These are phyloP conservation scores for Tenthredo amoena DNA, from an alignment of 2,888 invertebrate genomes.

Conservation along the genomic window DNA sequence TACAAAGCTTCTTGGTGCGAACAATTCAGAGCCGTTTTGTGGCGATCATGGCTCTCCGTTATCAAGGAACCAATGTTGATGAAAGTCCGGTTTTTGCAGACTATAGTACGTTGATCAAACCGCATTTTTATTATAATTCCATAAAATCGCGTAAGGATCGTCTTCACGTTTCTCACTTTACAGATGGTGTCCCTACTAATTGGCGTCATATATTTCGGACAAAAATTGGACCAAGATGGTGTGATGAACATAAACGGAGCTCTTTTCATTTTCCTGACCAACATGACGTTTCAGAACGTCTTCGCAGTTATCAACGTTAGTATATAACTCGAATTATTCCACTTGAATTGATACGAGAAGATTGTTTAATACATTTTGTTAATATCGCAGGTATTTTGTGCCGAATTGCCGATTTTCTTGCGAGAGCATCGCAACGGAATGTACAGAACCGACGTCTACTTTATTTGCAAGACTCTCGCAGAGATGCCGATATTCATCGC, in stretches of 20 bases:
- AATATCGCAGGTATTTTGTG: slow-evolving; percentile 89
- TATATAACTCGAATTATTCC: slow-evolving; percentile 66
- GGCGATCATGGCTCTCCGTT: slow-evolving; percentile 94
- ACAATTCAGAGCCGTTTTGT: slow-evolving; percentile 93
- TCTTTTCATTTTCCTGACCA: slow-evolving; percentile 93
- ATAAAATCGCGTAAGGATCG: too few relatives aligned
- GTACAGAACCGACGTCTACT: slow-evolving; percentile 95
- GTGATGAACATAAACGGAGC: slow-evolving; percentile 97
- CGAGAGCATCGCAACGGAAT: slow-evolving; percentile 94
- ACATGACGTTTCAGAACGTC: slow-evolving; percentile 97
- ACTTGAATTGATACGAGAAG: not conserved
- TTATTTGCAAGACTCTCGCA: slow-evolving; percentile 93
- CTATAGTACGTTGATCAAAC: slow-evolving; percentile 84
- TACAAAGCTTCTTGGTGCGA: slow-evolving; percentile 93
- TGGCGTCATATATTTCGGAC: slow-evolving; percentile 92
- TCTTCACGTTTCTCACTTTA: slow-evolving; percentile 62
- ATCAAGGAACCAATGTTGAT: slow-evolving; percentile 95
- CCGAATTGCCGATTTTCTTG: slow-evolving; percentile 93
- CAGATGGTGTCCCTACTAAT: slow-evolving; percentile 94
- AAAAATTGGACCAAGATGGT: slow-evolving; percentile 90
- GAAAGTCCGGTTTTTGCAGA: slow-evolving; percentile 93
- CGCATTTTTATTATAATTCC: too few relatives aligned
- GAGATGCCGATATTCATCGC: slow-evolving; percentile 93
- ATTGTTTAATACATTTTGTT: not conserved
- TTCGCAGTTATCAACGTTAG: slow-evolving; percentile 96